Conservation (phyloP, 1,140 invertebrate genomes). For the Notospermus geniculatus region DNA sequence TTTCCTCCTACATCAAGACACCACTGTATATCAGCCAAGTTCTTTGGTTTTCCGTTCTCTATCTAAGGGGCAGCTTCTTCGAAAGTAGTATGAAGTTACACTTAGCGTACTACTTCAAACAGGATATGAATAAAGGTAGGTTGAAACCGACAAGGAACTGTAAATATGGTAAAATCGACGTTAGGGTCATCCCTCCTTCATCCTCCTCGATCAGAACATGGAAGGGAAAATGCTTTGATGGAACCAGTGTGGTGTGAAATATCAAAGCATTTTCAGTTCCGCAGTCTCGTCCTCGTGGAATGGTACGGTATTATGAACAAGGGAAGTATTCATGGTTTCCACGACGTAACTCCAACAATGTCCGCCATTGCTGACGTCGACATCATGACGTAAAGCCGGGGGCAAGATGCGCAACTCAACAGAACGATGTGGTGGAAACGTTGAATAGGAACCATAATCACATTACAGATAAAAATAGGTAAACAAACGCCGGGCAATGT, state of each 20-base stretch:
- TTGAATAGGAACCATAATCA: too few species aligned
- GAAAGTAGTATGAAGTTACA: background rate
- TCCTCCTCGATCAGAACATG: background rate
- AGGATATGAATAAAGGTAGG: background rate
- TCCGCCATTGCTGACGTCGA: too few species aligned
- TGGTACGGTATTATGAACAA: too few species aligned
- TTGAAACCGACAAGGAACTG: background rate
- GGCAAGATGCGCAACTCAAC: too few species aligned
- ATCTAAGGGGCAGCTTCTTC: background rate
- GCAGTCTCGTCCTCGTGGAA: too few species aligned
- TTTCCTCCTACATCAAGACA: background rate
- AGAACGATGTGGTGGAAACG: too few species aligned
- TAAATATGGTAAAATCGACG: background rate
- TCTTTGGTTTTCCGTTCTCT: background rate
- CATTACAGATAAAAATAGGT: too few species aligned
- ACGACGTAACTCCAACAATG: too few species aligned
- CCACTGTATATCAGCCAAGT: slow-evolving; percentile 2
- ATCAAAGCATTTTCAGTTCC: too few species aligned
- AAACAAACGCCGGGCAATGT: too few species aligned
- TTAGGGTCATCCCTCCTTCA: background rate
- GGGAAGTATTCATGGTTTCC: too few species aligned
- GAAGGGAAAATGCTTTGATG: background rate
- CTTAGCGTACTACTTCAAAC: background rate
- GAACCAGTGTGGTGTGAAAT: background rate
- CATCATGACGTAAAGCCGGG: too few species aligned